Base-by-base conservation (phyloP, 2,888 invertebrate genomes). In the Apodemia duryi region DNA sequence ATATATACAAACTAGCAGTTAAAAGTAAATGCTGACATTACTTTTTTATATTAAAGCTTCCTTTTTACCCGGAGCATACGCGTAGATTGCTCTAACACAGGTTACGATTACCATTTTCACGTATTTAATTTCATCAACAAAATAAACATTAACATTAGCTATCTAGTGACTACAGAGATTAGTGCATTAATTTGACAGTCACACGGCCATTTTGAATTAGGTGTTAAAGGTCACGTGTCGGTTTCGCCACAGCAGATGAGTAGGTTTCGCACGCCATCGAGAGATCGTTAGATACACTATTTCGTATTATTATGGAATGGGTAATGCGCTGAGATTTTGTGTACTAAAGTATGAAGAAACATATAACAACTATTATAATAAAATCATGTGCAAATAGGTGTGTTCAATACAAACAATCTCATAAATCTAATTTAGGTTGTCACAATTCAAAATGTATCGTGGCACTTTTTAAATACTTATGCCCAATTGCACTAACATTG, bases 181-280 rank as follows among this genome's bases (percentile, higher is more conserved):
- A 46, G 21, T 35, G 11, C 11, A 61, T 49, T 79, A 81, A 78
- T 86, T 84, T 85, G 88, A 86, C 88, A 86, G 83, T 77, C 77
- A 71, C 67, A 75, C 82, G 73, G 84, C 87, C 88, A 88, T 89
- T 78, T 84, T 80, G 73, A 75, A 79, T 57, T 28, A 57, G 54
- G 54, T 84, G 86, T 84, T 89, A 90, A 76, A 88, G 90, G 85
- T 89, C 82, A 80, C 70, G 78, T 77, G 82, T 81, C 79, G 74
- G 85, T 89, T 87, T 87, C 87, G 79, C 86, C 79, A 57, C 32
- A 77, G 77, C 77, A 80, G 82, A 86, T 84, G 82, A 81, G 81
- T 77, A 76, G 79, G 77, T 68, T 70, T 73, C 69, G 71, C 71
- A 72, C 70, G 72, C 70, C 67, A 71, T 69, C 67, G 67, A 65